These are phyloP conservation scores for Dryomyza anilis DNA, from an alignment of 2,888 invertebrate genomes.

Conservation along the genomic window DNA sequence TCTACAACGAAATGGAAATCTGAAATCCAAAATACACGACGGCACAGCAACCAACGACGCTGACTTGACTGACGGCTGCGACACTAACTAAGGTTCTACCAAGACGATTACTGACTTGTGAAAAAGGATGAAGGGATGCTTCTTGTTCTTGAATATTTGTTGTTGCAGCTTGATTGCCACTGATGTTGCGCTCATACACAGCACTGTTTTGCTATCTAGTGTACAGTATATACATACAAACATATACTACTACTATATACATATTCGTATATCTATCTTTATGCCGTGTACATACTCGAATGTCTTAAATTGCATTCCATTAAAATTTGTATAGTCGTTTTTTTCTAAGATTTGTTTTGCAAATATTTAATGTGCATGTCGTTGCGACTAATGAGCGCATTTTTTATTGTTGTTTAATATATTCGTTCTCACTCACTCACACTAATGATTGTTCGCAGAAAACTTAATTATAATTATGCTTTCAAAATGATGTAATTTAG, in stretches of 20 bases:
- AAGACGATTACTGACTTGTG: no score
- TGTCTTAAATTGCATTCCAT: constrained; percentile 19
- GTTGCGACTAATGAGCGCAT: constrained; percentile 16
- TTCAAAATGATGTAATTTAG: constrained; percentile 44
- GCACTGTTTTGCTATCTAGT: not conserved
- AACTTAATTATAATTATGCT: constrained; percentile 35
- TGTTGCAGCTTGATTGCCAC: not conserved
- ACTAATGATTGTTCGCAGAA: constrained; percentile 22
- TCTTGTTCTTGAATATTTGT: constrained; percentile 2
- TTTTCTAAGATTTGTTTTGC: not conserved
- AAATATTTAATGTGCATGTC: constrained; percentile 13
- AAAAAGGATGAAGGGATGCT: constrained; percentile 23
- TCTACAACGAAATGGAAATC: no score
- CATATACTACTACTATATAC: not conserved
- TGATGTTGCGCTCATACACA: not conserved
- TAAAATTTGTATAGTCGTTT: not conserved
- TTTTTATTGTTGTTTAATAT: not conserved
- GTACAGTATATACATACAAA: not conserved
- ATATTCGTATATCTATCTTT: not conserved
- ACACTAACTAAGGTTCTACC: constrained; percentile 6
- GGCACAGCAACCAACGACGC: no score
- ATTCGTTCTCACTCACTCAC: constrained; percentile 12
- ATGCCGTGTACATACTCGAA: not conserved
- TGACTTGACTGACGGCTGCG: no score
- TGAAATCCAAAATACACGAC: not conserved